Conservation (phyloP, 2,888 invertebrate genomes). For the Plagodis pulveraria region DNA sequence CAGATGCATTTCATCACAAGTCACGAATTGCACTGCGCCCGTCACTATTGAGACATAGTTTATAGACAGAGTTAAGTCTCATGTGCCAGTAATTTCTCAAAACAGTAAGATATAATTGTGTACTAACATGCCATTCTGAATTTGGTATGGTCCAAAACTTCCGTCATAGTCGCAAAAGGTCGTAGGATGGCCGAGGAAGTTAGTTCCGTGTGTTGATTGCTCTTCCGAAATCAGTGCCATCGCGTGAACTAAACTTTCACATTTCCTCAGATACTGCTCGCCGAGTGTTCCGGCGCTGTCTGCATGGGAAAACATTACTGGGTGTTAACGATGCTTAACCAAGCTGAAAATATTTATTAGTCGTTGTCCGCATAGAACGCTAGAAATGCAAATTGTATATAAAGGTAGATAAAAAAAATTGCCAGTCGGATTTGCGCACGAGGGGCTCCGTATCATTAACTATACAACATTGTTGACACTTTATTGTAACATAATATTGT, state of each 20-base stretch:
- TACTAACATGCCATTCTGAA: constrained; percentile 83
- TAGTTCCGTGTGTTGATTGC: constrained; percentile 86
- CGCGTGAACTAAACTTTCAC: constrained; percentile 87
- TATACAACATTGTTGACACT: too few relatives aligned
- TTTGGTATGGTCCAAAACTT: constrained; percentile 84
- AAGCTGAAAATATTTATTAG: constrained; percentile 6
- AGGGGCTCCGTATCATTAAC: too few relatives aligned
- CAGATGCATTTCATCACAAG: too few relatives aligned
- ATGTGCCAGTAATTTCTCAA: too few relatives aligned
- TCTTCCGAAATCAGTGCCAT: constrained; percentile 77
- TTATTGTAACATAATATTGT: too few relatives aligned
- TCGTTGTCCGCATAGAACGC: neutral
- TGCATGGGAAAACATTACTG: constrained; percentile 44
- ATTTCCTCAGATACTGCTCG: constrained; percentile 86
- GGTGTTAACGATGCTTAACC: constrained; percentile 4
- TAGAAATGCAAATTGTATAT: constrained; percentile 12
- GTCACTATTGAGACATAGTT: too few relatives aligned
- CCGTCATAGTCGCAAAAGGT: constrained; percentile 88
- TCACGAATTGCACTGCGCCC: too few relatives aligned
- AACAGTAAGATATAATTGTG: neutral
- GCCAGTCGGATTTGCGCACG: too few relatives aligned
- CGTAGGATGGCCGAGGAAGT: constrained; percentile 76
- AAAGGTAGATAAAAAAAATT: neutral
- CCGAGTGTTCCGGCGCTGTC: constrained; percentile 76
- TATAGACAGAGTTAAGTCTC: too few relatives aligned